Percentiles rank a stretch among this genome's conserved stretches.
phyloP scores from a whole-genome alignment of 2,113 vertebrate species.

The Calidris pugnax region DNA sequence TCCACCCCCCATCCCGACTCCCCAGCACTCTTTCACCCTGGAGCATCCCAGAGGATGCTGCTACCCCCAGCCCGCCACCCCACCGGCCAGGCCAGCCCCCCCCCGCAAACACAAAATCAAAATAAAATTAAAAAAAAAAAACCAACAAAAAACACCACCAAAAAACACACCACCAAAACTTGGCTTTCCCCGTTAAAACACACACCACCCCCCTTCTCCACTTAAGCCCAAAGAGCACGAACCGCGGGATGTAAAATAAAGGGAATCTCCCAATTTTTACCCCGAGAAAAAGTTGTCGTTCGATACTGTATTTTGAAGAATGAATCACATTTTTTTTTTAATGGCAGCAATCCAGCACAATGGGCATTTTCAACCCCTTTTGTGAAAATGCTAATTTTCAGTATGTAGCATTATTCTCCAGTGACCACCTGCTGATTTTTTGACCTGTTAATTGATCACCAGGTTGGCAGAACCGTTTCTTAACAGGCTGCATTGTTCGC shows the following conservation, averaged over 20 bases:
- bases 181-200: not conserved
- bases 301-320: slow-evolving; percentile 15
- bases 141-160: no score
- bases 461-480: slow-evolving; percentile 58
- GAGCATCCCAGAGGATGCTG: no score
- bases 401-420: slow-evolving; percentile 12
- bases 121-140: not conserved
- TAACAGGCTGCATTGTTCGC: slow-evolving; percentile 63
- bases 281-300: not conserved
- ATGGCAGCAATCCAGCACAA: slow-evolving; percentile 69
- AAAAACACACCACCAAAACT: not conserved
- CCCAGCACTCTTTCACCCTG: no score
- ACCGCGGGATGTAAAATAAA: not conserved
- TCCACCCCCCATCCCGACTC: no score
- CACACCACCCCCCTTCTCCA: not conserved
- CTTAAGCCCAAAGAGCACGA: no score
- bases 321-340: not conserved
- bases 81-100: no score
- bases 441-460: slow-evolving; percentile 86
- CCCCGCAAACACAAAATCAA: no score
- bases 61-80: no score
- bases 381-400: slow-evolving; percentile 76
- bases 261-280: not conserved
- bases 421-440: slow-evolving; percentile 77
- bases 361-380: slow-evolving; percentile 61